Conservation (phyloP, 2,797 vertebrate genomes). For the Cercopithecus hamlyni region DNA sequence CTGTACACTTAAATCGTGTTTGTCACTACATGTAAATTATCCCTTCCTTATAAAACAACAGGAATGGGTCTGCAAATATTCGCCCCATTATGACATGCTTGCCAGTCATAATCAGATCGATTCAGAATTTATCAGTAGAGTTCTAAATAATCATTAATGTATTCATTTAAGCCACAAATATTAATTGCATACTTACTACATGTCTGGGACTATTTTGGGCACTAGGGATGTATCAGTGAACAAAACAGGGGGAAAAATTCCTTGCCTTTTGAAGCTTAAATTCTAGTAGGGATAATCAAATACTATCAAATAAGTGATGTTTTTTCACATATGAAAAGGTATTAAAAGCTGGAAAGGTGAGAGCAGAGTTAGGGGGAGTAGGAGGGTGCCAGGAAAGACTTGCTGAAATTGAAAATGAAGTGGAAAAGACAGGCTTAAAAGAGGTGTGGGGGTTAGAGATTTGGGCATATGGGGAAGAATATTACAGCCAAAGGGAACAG, state of each 20-base stretch:
- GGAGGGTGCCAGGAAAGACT: not conserved
- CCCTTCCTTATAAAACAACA: not conserved
- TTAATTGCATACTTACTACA: not conserved
- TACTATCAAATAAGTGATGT: not conserved
- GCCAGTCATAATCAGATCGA: not conserved
- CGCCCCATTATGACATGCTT: not conserved
- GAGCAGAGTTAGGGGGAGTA: not conserved
- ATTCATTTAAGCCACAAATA: not conserved
- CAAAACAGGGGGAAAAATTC: not conserved
- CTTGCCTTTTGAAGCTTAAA: not conserved
- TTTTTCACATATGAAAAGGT: not conserved
- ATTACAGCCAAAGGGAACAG: not conserved
- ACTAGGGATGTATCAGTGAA: not conserved
- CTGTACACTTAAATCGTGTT: not conserved
- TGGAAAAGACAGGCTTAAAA: not conserved
- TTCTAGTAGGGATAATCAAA: not conserved
- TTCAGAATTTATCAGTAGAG: not conserved
- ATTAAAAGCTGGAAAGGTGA: not conserved
- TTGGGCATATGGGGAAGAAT: not conserved
- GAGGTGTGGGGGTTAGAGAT: not conserved
- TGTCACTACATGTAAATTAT: not conserved
- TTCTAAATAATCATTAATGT: not conserved
- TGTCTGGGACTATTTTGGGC: not conserved
- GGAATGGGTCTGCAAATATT: not conserved
- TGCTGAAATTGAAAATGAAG: not conserved